phyloP scores from a whole-genome alignment of 2,888 invertebrate genomes.

The Tryphoninae sp. region DNA sequence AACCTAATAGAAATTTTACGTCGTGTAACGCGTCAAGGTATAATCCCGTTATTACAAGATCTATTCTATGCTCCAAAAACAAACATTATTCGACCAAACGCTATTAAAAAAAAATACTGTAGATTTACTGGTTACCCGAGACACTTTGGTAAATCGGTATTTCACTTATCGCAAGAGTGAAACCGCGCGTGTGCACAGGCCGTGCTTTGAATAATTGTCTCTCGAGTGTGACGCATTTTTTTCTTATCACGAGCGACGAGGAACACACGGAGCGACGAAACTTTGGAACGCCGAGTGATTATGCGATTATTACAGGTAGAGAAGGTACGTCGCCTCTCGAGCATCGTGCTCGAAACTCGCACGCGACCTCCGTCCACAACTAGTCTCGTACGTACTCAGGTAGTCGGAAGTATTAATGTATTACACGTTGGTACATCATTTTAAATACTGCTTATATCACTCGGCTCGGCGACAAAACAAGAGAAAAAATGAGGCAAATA shows the following conservation, averaged over 20 bases:
- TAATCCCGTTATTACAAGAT: slow-evolving; percentile 2
- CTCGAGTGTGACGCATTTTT: background rate
- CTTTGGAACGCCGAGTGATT: slow-evolving; percentile 16
- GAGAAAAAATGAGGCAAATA: background rate
- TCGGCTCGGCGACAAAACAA: background rate
- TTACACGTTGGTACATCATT: background rate
- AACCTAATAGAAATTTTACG: too few relatives aligned
- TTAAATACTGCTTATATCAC: slow-evolving; percentile 9
- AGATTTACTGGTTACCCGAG: background rate
- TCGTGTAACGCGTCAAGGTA: background rate
- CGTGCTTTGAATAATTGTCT: slow-evolving; percentile 24
- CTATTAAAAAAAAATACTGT: slow-evolving; percentile 11
- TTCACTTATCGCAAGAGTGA: slow-evolving; percentile 39
- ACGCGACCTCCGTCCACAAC: slow-evolving; percentile 25
- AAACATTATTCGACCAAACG: slow-evolving; percentile 4
- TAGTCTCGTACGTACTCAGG: slow-evolving; percentile 46
- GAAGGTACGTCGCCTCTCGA: slow-evolving; percentile 48
- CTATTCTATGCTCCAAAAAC: background rate
- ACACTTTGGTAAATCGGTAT: slow-evolving; percentile 4
- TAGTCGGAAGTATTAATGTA: slow-evolving; percentile 41
- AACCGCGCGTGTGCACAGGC: background rate
- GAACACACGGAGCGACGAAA: background rate
- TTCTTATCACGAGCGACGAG: slow-evolving; percentile 18
- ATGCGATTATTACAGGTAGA: slow-evolving; percentile 57
- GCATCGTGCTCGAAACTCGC: slow-evolving; percentile 45